Evolutionary conservation across 2,888 invertebrate genomes (phyloP).

Genomic region (Fragum fragum): DNA sequence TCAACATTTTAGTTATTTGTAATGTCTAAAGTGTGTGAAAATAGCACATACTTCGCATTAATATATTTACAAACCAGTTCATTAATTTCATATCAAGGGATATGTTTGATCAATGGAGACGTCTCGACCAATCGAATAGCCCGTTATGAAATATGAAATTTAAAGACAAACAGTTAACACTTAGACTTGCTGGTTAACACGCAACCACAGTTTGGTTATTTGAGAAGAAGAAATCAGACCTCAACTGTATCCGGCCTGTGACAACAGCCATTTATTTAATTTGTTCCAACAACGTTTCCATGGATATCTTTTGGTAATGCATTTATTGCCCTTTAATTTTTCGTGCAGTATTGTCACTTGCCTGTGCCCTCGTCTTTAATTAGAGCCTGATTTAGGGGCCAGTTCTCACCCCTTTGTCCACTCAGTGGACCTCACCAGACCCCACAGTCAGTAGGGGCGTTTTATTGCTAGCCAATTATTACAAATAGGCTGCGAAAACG

Average conservation of each 20-base stretch:
- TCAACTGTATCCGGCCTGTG: neutral
- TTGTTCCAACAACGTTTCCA: constrained; percentile 22
- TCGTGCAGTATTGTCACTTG: constrained; percentile 31
- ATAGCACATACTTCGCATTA: too few relatives aligned
- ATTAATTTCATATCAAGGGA: too few relatives aligned
- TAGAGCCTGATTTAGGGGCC: constrained; percentile 33
- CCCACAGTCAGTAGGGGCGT: constrained; percentile 8
- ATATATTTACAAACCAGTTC: too few relatives aligned
- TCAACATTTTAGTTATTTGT: too few relatives aligned
- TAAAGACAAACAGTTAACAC: too few relatives aligned
- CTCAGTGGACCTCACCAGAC: neutral
- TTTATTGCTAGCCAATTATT: constrained; percentile 38
- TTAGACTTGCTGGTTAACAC: too few relatives aligned
- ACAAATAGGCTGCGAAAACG: constrained; percentile 26
- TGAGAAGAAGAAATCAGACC: neutral
- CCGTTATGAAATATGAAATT: too few relatives aligned
- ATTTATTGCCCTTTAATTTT: constrained; percentile 32
- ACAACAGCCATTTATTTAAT: constrained; percentile 23
- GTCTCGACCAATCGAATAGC: too few relatives aligned
- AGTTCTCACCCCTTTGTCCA: constrained; percentile 22
- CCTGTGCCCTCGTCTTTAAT: constrained; percentile 23
- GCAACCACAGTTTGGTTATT: too few relatives aligned
- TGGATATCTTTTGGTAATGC: constrained; percentile 28
- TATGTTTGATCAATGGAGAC: too few relatives aligned
- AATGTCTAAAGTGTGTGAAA: too few relatives aligned